phyloP scores from a whole-genome alignment of 2,888 invertebrate genomes.

The Cataglyphis albicans region DNA sequence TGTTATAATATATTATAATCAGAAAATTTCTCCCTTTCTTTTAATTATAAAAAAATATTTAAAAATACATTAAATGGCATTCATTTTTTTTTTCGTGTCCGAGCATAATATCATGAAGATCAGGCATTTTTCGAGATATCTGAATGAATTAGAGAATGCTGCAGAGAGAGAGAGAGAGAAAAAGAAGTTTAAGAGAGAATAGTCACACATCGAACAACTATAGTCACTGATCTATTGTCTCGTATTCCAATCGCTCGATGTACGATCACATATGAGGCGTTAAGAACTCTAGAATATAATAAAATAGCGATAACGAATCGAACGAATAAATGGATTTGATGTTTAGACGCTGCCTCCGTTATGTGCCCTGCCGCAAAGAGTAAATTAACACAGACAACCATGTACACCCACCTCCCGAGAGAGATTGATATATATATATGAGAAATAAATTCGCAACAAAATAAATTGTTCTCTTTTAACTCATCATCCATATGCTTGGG shows the following conservation, averaged over 20 bases:
- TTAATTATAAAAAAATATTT: not conserved
- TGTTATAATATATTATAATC: not conserved
- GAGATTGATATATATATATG: slow-evolving; percentile 67
- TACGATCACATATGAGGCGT: slow-evolving; percentile 69
- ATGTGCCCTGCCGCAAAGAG: slow-evolving; percentile 74
- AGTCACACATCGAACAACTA: not conserved
- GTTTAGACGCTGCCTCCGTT: slow-evolving; percentile 80
- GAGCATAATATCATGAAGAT: slow-evolving; percentile 39
- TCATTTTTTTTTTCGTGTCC: slow-evolving; percentile 8
- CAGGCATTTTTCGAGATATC: slow-evolving; percentile 20
- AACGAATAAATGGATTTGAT: slow-evolving; percentile 82
- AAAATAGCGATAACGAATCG: slow-evolving; percentile 73
- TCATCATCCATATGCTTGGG: not conserved
- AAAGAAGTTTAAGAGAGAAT: not conserved
- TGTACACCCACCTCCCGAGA: slow-evolving; percentile 69
- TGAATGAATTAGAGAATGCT: slow-evolving; percentile 25
- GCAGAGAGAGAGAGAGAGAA: too few relatives aligned
- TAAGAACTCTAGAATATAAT: slow-evolving; percentile 69
- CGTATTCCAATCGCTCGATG: slow-evolving; percentile 78
- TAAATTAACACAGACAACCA: slow-evolving; percentile 62
- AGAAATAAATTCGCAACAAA: slow-evolving; percentile 77
- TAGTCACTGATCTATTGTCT: slow-evolving; percentile 34
- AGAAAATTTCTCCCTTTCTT: not conserved
- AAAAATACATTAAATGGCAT: not conserved
- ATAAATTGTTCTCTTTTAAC: slow-evolving; percentile 58